A percentile compares a stretch with the other conserved stretches of the same genome.
Conservation (phyloP, 1,140 invertebrate species). For the Popillia japonica region DNA sequence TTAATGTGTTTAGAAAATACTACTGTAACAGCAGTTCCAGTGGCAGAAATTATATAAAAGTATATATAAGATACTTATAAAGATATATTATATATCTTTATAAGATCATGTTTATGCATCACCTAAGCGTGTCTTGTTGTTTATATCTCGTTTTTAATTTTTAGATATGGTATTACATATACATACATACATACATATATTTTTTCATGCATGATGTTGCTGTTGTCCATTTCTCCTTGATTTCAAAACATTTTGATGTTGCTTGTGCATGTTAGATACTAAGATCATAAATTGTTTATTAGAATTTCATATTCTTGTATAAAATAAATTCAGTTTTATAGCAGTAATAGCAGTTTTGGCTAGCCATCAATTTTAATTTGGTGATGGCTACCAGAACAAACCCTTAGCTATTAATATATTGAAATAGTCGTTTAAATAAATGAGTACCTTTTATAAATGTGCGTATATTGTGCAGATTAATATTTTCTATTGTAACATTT, state of each 20-base stretch:
- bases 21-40: background rate
- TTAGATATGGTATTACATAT: background rate
- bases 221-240: background rate
- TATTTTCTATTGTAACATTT: background rate
- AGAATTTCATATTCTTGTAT: background rate
- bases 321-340: background rate
- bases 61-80: no score
- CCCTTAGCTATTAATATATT: background rate
- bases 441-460: background rate
- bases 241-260: background rate
- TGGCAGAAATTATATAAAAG: constrained; percentile 5
- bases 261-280: background rate
- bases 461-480: background rate
- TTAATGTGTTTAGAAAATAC: constrained; percentile 39
- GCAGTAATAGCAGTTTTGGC: background rate
- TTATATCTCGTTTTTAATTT: constrained; percentile 38
- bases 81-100: background rate
- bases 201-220: constrained; percentile 1
- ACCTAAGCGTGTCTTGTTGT: constrained; percentile 51
- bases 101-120: constrained; percentile 43
- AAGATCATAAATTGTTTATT: background rate
- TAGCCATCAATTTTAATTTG: background rate
- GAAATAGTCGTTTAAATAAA: background rate
- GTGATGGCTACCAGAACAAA: background rate
- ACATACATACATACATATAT: constrained; percentile 19